Base-by-base conservation (phyloP, 1,140 invertebrate genomes). In the Arion vulgaris region DNA sequence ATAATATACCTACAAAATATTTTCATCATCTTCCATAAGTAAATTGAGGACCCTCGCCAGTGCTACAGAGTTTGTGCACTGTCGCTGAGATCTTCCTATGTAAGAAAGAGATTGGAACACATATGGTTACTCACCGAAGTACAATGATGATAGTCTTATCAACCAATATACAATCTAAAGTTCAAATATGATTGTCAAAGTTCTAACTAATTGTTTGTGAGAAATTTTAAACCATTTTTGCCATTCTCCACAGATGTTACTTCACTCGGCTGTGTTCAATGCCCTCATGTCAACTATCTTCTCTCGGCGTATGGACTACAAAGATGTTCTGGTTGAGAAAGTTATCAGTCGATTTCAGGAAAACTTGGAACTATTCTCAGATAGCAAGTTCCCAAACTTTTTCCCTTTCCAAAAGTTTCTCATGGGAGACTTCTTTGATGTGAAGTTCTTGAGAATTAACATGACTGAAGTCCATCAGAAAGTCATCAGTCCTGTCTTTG, bases 321-420 rank as follows among this genome's bases (percentile, higher is more conserved):
- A 77, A 38, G 84, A 85, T 68, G 69, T 74, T 34, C 76, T 69
- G 23, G 0, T 85, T 28, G 45, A 72, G 28, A 81, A 82, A 76
- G 84, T 62, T 11, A 62, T 82, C 13, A 49, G 45, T 1, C 76
- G 81, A 34, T 85, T 80, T 34, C 76, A 83, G 28, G 84, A 85
- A 28, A 85, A 85, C 81, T 72, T 85, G 69, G 77, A 71, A 28
- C 81, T 85, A 13, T 85, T 80, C 72, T 82, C 80, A 41, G 84
- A 85, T 51, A 76, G 51, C 23, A 81, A 81, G 41, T 78, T 78
- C 71, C 84, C 84, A 26, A 85, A 85, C 62, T 85, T 85, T 49
- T 85, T 85, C 39, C 84, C 84, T 15, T 85, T 82, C 32, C 80
- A 85, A 78, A 85, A 85, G 66, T 85, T 85, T 38, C 77, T 85